Base-by-base conservation (phyloP, 2,888 invertebrate genomes). In the Ornithoptera alexandrae region DNA sequence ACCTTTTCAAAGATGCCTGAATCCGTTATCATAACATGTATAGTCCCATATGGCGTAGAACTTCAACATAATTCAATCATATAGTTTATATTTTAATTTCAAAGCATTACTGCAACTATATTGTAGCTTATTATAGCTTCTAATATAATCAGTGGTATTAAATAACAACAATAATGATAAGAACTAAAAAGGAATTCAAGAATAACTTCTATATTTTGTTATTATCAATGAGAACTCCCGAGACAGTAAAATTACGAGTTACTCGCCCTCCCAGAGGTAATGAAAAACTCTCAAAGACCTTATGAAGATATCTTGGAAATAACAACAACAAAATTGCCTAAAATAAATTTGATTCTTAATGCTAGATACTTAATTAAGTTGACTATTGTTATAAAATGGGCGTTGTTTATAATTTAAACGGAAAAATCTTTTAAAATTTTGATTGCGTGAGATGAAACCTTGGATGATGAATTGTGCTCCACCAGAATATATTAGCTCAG, bases 281-380 rank as follows among this genome's bases (percentile, higher is more conserved):
- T 68, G 62, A 62, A 58, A 68, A 62, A 58, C 58, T 61, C 67
- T 57, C 62, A 12, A 20, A 68, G 42, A 67, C 42, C 62, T 68
- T 62, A 46, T 30, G 46, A 62, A 50, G 62, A 68, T 58, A 67
- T 4, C 18, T n/a, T 18, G n/a, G n/a, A n/a, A 53, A 8, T 53
- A 53, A 53, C 53, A 53, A 50, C 50, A 50, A 50, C 50, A 17
- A n/a, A 53, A n/a, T 53, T 53, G n/a, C 53, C n/a, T n/a, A 53
- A 53, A 53, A n/a, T 53, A 53, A 53, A 53, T 8, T 18, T 53
- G n/a, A 53, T 53, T 53, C 18, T n/a, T 0, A 8, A 46, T 46
- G 10, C 46, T 15, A n/a, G 18, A 53, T 53, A 53, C 7, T 53
- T 6, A n/a, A 53, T 50, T 50, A 53, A 46, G 30, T 15, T 46